These are phyloP conservation scores for Ochotona princeps DNA, from an alignment of 2,113 vertebrate genomes.

Conservation along the genomic window DNA sequence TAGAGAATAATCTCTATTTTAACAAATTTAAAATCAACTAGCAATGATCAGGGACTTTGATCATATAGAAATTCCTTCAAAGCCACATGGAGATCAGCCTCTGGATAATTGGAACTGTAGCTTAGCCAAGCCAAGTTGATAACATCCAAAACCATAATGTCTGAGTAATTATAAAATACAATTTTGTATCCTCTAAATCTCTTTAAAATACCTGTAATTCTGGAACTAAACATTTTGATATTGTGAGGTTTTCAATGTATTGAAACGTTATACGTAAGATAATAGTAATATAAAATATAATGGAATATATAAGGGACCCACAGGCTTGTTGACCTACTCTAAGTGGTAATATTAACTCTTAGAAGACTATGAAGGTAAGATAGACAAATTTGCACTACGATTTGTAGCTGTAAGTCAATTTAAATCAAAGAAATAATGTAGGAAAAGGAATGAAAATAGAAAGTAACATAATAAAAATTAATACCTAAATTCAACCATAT, in stretches of 20 bases:
- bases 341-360: not conserved
- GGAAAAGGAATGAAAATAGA: not conserved
- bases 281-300: not conserved
- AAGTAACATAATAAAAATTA: not conserved
- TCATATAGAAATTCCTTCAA: constrained; percentile 2
- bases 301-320: not conserved
- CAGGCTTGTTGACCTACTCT: not conserved
- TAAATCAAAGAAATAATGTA: constrained; percentile 41
- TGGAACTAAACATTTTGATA: not conserved
- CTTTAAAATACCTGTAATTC: constrained; percentile 30
- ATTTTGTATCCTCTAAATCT: not conserved
- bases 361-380: not conserved
- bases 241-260: not conserved
- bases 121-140: not conserved
- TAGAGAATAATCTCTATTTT: constrained; percentile 2
- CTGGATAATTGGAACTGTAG: not conserved
- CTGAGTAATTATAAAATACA: constrained; percentile 9
- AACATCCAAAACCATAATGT: not conserved
- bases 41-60: constrained; percentile 30
- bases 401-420: not conserved
- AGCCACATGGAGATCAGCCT: not conserved
- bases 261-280: not conserved
- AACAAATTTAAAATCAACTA: constrained; percentile 28
- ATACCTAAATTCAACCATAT: not conserved
- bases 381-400: not conserved